Evolutionary conservation across 2,797 vertebrate species (phyloP).

Genomic region (Huso huso): DNA sequence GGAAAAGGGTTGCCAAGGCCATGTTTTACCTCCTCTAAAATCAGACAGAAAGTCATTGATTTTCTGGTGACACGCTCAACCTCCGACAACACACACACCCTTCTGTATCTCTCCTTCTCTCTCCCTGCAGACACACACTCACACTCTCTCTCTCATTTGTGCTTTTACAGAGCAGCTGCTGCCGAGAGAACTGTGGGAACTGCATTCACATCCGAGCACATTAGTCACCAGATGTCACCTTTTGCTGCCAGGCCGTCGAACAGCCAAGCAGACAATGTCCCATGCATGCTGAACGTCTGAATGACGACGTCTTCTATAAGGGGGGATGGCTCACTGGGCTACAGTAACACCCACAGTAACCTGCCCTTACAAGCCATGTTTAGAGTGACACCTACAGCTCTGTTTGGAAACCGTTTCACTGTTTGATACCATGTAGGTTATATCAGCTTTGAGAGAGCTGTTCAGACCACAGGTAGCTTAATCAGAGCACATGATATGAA

Average conservation of each 20-base stretch:
- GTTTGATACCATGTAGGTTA: slow-evolving; percentile 19
- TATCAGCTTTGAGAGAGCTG: slow-evolving; percentile 11
- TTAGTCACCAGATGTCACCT: slow-evolving; percentile 95
- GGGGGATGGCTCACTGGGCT: slow-evolving; percentile 37
- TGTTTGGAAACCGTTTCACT: slow-evolving; percentile 29
- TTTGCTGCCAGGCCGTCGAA: slow-evolving; percentile 75
- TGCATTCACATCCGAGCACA: slow-evolving; percentile 68
- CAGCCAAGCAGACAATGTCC: slow-evolving; percentile 69
- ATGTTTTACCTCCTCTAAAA: slow-evolving; percentile 40
- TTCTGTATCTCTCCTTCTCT: slow-evolving; percentile 36
- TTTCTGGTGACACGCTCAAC: slow-evolving; percentile 46
- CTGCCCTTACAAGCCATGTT: slow-evolving; percentile 42
- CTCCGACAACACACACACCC: slow-evolving; percentile 32
- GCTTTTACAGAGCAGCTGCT: slow-evolving; percentile 69
- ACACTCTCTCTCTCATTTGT: slow-evolving; percentile 49
- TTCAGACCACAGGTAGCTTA: too few relatives aligned
- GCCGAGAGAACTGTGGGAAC: slow-evolving; percentile 58
- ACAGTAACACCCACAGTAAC: slow-evolving; percentile 22
- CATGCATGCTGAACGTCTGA: slow-evolving; percentile 61
- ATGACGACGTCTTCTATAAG: slow-evolving; percentile 43
- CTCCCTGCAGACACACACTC: slow-evolving; percentile 26
- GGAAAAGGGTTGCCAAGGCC: slow-evolving; percentile 25
- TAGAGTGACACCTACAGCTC: slow-evolving; percentile 73
- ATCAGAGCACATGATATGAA: too few relatives aligned
- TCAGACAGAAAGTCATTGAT: slow-evolving; percentile 62